Evolutionary conservation across 2,888 invertebrate species (phyloP), one percentile per base, ranked within the genome.

Genomic region (Drosophila anomelani): DNA sequence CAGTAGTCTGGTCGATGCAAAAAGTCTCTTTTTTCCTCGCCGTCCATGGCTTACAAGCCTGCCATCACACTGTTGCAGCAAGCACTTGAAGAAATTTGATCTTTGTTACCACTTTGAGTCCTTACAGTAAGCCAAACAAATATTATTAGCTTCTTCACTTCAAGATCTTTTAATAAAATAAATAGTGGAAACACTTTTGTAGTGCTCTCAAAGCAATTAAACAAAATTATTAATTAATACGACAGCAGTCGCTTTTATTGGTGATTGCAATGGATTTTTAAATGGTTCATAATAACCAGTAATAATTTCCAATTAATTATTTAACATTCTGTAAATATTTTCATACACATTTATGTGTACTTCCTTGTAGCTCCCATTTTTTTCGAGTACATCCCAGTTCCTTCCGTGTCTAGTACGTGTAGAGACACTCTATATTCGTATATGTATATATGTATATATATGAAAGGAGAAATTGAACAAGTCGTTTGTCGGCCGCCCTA

Each of bases 401-500:
- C 55, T 59, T 66, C 58, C 55, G 73, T 60, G 54, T 75, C 54
- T 63, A 32, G 58, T 64, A 43, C 44, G 56, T 54, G 29, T 53
- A 44, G 38, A 46, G 39, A 76, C 72, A 76, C 51, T 55, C 32
- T 62, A 54, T 71, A 77, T 77, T 72, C 32, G 72, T 86, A 75
- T 74, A 70, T 86, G 73, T 75, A 68, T 26, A 26, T 26, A 26
- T 26, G 26, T 26, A 26, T 26, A 26, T 62, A 75, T 81, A 67
- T 46, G 76, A 76, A 78, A 75, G 66, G 81, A 79, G 78, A 85
- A 88, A 88, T 86, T 88, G 89, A 85, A 84, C 87, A 88, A 88
- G 84, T 85, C 84, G 84, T 85, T 86, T 85, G 89, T 85, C 89
- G 85, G 78, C 74, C 76, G 78, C 77, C 70, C 61, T 78, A 81